phyloP scores from a whole-genome alignment of 2,797 vertebrate genomes.

The Peromyscus nudipes region DNA sequence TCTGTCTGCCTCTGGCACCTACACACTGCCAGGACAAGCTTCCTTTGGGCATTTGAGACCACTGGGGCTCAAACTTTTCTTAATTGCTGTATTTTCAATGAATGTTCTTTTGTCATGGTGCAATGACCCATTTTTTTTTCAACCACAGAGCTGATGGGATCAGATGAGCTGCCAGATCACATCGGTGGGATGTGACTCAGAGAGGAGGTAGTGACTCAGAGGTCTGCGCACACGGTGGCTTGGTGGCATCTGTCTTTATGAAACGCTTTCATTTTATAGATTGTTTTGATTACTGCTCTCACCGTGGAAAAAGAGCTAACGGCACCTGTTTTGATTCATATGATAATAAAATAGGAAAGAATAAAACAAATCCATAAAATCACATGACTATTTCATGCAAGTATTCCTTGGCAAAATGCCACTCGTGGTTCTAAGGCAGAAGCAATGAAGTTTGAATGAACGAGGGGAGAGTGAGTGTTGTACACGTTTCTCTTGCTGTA shows the following conservation, averaged over 20 bases:
- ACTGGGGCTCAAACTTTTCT: conserved; percentile 38
- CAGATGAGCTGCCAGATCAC: conserved; percentile 57
- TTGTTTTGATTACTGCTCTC: neutral
- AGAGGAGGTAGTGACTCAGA: neutral
- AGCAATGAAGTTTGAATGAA: neutral
- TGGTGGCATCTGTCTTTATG: neutral
- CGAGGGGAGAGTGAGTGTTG: neutral
- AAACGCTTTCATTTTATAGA: neutral
- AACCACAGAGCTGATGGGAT: conserved; percentile 66
- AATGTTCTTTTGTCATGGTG: conserved; percentile 60
- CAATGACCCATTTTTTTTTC: conserved; percentile 73
- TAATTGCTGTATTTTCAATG: conserved; percentile 55
- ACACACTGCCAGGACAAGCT: fast-evolving
- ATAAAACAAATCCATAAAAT: conserved; percentile 45
- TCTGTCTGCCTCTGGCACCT: conserved; percentile 61
- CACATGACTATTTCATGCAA: neutral
- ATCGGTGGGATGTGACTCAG: neutral
- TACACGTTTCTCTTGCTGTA: neutral
- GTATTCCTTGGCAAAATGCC: neutral
- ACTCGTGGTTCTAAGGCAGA: neutral
- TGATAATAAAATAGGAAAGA: conserved; percentile 20
- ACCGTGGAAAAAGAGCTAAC: conserved; percentile 42
- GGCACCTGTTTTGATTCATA: conserved; percentile 54
- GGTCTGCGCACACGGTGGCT: neutral
- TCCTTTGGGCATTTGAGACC: conserved; percentile 69